Percentiles rank a stretch among this genome's conserved stretches.
Conservation (phyloP, 2,888 invertebrate genomes). For the Cantharis nigra region DNA sequence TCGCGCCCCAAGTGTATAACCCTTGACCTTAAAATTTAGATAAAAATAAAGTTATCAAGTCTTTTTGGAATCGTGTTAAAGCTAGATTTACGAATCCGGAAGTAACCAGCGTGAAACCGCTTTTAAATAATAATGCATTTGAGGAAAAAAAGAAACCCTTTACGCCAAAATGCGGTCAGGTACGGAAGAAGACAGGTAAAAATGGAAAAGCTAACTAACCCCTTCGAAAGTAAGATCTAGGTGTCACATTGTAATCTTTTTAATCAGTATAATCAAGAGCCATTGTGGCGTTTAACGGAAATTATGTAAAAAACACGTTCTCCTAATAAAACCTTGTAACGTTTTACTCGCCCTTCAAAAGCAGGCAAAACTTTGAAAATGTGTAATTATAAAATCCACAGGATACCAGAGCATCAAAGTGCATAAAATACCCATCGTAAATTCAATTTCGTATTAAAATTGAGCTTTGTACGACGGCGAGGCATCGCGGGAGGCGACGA, state of each 20-base stretch:
- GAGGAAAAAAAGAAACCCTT: conserved; percentile 25
- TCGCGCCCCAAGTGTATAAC: conserved; percentile 37
- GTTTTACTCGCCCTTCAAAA: conserved; percentile 36
- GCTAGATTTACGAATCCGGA: conserved; percentile 44
- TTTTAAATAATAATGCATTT: conserved; percentile 41
- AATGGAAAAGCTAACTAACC: conserved; percentile 26
- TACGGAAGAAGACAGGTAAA: conserved; percentile 32
- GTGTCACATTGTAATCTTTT: conserved; percentile 18
- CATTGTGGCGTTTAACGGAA: conserved; percentile 9
- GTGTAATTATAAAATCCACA: conserved; percentile 52
- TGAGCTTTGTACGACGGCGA: conserved; percentile 46
- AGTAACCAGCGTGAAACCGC: conserved; percentile 49
- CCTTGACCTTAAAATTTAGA: conserved; percentile 34
- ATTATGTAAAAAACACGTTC: too few species aligned
- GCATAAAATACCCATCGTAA: conserved; percentile 51
- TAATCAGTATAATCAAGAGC: conserved; percentile 29
- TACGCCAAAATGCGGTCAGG: conserved; percentile 25
- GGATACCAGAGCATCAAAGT: conserved; percentile 52
- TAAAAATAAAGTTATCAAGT: conserved; percentile 39
- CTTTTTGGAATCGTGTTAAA: conserved; percentile 50
- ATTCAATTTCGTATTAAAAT: conserved; percentile 54
- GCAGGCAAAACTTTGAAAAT: conserved; percentile 39
- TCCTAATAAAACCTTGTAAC: background rate
- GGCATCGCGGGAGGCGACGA: conserved; percentile 43
- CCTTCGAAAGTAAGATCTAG: conserved; percentile 10